Base-by-base conservation (phyloP, 1,140 invertebrate species). In the Himalopsyche phryganea region DNA sequence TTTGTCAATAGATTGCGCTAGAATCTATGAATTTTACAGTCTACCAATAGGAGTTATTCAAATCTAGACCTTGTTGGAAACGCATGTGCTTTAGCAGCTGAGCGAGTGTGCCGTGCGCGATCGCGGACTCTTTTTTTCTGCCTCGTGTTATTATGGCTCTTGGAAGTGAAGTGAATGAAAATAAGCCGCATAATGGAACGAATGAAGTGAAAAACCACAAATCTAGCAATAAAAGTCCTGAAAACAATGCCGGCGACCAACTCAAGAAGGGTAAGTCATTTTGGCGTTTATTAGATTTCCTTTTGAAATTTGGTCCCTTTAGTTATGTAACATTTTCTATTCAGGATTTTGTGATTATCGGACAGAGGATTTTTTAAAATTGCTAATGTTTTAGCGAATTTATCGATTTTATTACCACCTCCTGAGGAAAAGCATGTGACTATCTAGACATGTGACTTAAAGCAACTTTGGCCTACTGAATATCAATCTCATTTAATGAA, bases 61-160 rank as follows among this genome's bases (percentile, higher is more conserved):
- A 76, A 75, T 70, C 69, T 74, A 71, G 73, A 70, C 74, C 71
- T 68, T 76, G 76, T 66, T 69, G 70, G 67, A 67, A 72, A 72
- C 72, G 74, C 74, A 76, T 76, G 74, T 76, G 69, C 71, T 74
- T 65, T 70, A 28, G 36, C 56, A 55, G 51, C 61, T 76, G 74
- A 74, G 71, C 70, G 74, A 74, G 71, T 68, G 73, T 66, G 70
- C 74, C 71, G 74, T 73, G 72, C 73, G 72, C 71, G 72, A 70
- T 75, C 69, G 68, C 48, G 68, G 71, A 68, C 67, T 66, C 69
- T 69, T 71, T 73, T 72, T 50, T 50, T 70, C 70, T 75, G 74
- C 70, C 70, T 75, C 74, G 74, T 78, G 72, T 76, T 77, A 75
- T 77, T 75, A 78, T 78, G 76, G 76, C 76, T 72, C 73, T 76